Evolutionary conservation across 1,140 invertebrate genomes (phyloP), one percentile per base, ranked within the genome.

Genomic region (Cataglyphis hispanica): DNA sequence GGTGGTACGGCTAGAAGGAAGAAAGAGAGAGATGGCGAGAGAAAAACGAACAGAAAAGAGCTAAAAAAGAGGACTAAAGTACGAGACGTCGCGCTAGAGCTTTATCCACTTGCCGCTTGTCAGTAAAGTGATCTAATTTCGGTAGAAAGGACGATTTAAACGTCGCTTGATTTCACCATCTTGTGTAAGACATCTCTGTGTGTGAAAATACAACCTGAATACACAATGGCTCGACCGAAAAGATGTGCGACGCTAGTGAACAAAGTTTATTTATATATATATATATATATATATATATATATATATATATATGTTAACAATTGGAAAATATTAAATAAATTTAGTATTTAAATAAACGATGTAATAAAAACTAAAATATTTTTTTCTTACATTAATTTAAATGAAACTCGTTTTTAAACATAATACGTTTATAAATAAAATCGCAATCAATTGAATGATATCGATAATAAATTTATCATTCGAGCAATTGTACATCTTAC

Each of bases 41-140:
- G 25, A 77, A 19, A n/a, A 31, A 61, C 25, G 69, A 25, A 19
- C 16, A 37, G 34, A 46, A 10, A 53, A 43, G 11, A 34, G 19
- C 31, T 40, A 50, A 37, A 56, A n/a, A 31, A 50, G 40, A 50
- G 46, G 43, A 40, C 19, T 46, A 76, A 72, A 67, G 27, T 6
- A 19, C 56, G 8, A 53, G 85, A 87, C 11, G 25, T 25, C 3
- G 19, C 19, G 19, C 19, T 76, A 66, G 40, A 72, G 50, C 56
- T 81, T 50, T 53, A 60, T 72, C 50, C 31, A 43, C 53, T 58
- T 58, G 85, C 2, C 69, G 8, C 25, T 61, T 53, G 85, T 81
- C 58, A 61, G 16, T 34, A 10, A 22, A 77, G 58, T 43, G 75
- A 80, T 66, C 67, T 46, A 81, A 87, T 87, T 87, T 87, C 37